Conservation (phyloP, 35 echinoderm and acorn worm species). For the Ptychodera flava region DNA sequence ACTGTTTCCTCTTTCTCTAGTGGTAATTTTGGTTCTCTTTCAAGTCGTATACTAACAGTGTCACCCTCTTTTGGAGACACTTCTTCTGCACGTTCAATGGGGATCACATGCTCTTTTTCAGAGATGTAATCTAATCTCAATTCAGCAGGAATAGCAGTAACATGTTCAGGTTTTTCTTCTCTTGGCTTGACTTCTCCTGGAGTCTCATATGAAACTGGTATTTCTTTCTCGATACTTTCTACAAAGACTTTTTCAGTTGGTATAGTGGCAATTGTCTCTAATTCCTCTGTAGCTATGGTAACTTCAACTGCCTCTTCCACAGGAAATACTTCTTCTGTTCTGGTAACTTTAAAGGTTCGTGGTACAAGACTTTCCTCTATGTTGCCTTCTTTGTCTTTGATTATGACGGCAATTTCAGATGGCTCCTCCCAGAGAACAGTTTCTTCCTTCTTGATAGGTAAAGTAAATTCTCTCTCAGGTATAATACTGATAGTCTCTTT, state of each 20-base stretch:
- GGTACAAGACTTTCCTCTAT: background rate
- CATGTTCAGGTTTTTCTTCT: background rate
- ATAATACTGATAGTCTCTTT: background rate
- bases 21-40: conserved; percentile 8
- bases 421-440: background rate
- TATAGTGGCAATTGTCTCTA: background rate
- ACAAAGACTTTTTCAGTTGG: background rate
- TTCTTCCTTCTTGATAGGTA: background rate
- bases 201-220: conserved; percentile 9
- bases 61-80: background rate
- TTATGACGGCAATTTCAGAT: background rate
- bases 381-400: background rate
- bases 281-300: background rate
- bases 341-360: background rate
- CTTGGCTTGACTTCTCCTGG: conserved; percentile 2
- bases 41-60: background rate
- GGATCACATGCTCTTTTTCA: background rate
- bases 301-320: background rate
- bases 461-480: background rate
- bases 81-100: background rate
- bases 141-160: background rate
- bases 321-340: background rate
- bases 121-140: background rate
- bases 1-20: background rate
- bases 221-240: conserved; percentile 6